phyloP scores from a whole-genome alignment of 1,140 invertebrate species.

The Drusus annulatus region DNA sequence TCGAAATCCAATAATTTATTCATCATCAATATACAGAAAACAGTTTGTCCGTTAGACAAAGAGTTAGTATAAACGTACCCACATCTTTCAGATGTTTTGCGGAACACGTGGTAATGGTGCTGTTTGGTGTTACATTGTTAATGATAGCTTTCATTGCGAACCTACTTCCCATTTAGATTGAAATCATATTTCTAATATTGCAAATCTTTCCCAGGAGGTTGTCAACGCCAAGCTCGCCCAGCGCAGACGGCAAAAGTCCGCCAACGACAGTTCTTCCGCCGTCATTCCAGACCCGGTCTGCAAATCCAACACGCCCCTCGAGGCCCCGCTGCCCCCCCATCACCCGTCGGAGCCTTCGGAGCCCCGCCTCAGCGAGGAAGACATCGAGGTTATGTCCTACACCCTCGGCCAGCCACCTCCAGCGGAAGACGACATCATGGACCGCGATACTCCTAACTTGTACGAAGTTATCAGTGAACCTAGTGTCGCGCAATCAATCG shows the following conservation, averaged over 20 bases:
- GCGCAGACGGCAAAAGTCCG: conserved; percentile 29
- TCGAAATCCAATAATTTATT: too few species aligned
- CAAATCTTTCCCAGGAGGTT: conserved; percentile 37
- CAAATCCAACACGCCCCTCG: background rate
- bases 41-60: too few species aligned
- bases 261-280: conserved; percentile 17
- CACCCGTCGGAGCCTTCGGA: background rate
- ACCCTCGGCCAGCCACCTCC: conserved; percentile 3
- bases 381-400: conserved; percentile 52
- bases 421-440: background rate
- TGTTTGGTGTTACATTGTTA: too few species aligned
- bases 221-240: conserved; percentile 38
- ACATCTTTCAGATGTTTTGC: too few species aligned
- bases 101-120: too few species aligned
- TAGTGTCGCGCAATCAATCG: background rate
- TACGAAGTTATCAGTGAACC: background rate
- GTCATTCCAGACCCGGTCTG: background rate
- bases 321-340: background rate
- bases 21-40: too few species aligned
- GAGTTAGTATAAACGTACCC: too few species aligned
- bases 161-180: too few species aligned
- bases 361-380: conserved; percentile 18
- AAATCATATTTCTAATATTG: too few species aligned
- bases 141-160: too few species aligned
- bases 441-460: background rate